Base-by-base conservation (phyloP, 2,888 invertebrate species). In the Ommatoiulus sabulosus region DNA sequence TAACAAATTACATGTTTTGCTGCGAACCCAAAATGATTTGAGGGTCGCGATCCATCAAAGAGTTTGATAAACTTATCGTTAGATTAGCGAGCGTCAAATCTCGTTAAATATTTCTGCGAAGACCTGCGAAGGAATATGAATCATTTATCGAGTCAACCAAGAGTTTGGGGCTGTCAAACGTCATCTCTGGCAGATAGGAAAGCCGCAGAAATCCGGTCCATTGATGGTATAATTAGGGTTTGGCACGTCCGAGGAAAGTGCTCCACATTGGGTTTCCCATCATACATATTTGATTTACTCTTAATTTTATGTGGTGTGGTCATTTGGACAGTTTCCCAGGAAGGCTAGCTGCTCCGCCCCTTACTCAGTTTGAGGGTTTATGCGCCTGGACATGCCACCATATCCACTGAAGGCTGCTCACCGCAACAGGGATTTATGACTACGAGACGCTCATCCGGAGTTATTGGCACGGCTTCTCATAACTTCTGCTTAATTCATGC, bases 221-320 rank as follows among this genome's bases (percentile, higher is more conserved):
- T 63, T n/a, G n/a, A 63, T 63, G 20, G 63, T 6, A 63, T 63
- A 63, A 63, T 63, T 63, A 63, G 17, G 63, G 63, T 63, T 63
- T 63, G 7, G n/a, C 20, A 63, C 63, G 63, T 6, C 20, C 57
- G 17, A 57, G 17, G 17, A 46, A 12, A 12, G 57, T 57, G 17
- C 4, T 57, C 57, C 63, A 63, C 20, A 63, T 63, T 63, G 63
- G 15, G 8, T 20, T 63, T 63, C 20, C 0, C 63, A n/a, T n/a
- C 63, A 20, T 63, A 63, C 5, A 63, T 63, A 4, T 20, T 20
- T n/a, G n/a, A 63, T 63, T 20, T 63, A 7, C 20, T 63, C 4
- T 20, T 20, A 63, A 63, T 63, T 63, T 63, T 20, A 20, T 63
- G n/a, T 6, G 57, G 5, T 5, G 63, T 63, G 5, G 63, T n/a